These are phyloP conservation scores for Volucella inanis DNA, from an alignment of 2,888 invertebrate genomes.

Conservation along the genomic window DNA sequence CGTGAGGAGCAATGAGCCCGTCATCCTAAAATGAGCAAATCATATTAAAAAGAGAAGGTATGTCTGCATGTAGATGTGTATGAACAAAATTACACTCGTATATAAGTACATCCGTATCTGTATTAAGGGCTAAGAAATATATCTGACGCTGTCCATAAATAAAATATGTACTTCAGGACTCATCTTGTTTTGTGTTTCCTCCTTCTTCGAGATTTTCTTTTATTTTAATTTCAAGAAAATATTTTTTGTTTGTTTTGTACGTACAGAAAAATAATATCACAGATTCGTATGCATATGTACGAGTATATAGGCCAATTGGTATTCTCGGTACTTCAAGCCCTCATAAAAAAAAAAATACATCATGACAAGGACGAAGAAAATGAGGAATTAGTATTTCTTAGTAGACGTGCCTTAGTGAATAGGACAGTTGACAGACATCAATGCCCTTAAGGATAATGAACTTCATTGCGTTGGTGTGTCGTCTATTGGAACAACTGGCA, in stretches of 20 bases:
- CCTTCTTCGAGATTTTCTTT: slow-evolving; percentile 23
- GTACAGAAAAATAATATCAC: slow-evolving; percentile 29
- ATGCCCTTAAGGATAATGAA: too few species aligned
- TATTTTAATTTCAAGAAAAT: slow-evolving; percentile 31
- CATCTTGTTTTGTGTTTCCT: slow-evolving; percentile 32
- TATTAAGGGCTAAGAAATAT: slow-evolving; percentile 16
- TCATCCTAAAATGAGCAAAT: slow-evolving; percentile 37
- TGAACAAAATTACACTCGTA: slow-evolving; percentile 23
- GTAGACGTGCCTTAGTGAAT: too few species aligned
- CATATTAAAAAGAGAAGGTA: slow-evolving; percentile 15
- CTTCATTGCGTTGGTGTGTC: too few species aligned
- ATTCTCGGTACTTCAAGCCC: background rate
- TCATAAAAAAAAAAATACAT: background rate
- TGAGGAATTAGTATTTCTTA: too few species aligned
- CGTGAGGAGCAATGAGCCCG: slow-evolving; percentile 44
- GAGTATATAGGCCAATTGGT: slow-evolving; percentile 5
- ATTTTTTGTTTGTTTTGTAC: slow-evolving; percentile 19
- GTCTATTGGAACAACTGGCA: too few species aligned
- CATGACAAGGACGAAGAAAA: too few species aligned
- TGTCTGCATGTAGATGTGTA: too few species aligned
- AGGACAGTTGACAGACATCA: too few species aligned
- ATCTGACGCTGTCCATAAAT: slow-evolving; percentile 64
- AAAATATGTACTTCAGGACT: slow-evolving; percentile 60
- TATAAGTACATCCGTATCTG: slow-evolving; percentile 12
- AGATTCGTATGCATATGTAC: slow-evolving; percentile 1